These are phyloP conservation scores for Ivindomyrus marchei DNA, from an alignment of 2,113 vertebrate species.

Conservation along the genomic window DNA sequence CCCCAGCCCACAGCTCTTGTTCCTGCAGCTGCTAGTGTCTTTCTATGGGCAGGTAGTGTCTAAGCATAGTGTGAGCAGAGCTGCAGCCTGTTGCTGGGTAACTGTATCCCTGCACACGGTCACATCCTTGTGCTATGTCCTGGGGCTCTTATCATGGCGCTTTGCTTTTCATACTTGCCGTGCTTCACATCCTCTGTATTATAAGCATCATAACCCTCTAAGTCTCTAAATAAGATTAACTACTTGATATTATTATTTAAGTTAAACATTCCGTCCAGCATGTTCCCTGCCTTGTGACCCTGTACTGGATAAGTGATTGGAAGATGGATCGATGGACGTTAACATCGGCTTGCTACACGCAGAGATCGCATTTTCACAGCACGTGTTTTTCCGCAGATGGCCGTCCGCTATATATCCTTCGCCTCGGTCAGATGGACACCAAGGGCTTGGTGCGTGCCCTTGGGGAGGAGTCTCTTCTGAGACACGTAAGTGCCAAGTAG, in stretches of 20 bases:
- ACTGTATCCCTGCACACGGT: not conserved
- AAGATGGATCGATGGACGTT: not conserved
- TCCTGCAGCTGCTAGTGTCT: not conserved
- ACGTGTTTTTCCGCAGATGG: constrained; percentile 65
- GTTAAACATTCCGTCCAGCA: not conserved
- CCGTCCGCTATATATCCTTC: constrained; percentile 81
- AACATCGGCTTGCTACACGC: not conserved
- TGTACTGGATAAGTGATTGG: not conserved
- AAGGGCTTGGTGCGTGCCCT: constrained; percentile 87
- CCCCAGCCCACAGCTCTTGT: not conserved
- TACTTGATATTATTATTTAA: not conserved
- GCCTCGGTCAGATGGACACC: constrained; percentile 94
- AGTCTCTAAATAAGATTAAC: not conserved
- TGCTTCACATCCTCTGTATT: not conserved
- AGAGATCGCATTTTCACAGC: not conserved
- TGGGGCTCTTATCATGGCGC: not conserved
- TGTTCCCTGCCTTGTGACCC: not conserved
- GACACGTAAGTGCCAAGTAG: constrained; percentile 69
- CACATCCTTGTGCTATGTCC: not conserved
- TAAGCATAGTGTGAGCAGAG: not conserved
- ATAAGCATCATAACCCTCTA: not conserved
- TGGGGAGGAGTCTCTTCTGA: constrained; percentile 82
- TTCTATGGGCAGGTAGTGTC: not conserved
- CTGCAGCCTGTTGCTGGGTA: not conserved
- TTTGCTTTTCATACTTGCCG: not conserved